phyloP scores from a whole-genome alignment of 2,797 vertebrate species.

The Hozukius guyotensis region DNA sequence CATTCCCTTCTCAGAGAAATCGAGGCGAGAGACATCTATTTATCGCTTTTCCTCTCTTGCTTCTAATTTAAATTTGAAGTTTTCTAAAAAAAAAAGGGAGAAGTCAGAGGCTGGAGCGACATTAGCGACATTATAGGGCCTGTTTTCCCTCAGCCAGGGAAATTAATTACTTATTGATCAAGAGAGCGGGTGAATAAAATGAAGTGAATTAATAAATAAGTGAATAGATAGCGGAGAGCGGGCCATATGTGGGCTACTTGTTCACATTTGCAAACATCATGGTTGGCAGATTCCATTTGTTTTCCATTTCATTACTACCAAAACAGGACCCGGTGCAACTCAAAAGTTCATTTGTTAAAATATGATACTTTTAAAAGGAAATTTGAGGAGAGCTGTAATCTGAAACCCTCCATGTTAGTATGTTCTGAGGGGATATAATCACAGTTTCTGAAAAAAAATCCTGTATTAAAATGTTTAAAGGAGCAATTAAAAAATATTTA shows the following conservation, averaged over 20 bases:
- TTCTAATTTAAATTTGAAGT: slow-evolving; percentile 53
- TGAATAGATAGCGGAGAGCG: slow-evolving; percentile 67
- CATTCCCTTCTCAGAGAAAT: slow-evolving; percentile 19
- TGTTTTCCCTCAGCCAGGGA: slow-evolving; percentile 72
- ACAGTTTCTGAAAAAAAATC: not conserved
- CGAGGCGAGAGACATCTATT: slow-evolving; percentile 22
- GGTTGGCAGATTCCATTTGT: slow-evolving; percentile 76
- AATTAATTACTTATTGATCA: slow-evolving; percentile 88
- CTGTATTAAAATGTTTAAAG: slow-evolving; percentile 2
- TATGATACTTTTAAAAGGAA: not conserved
- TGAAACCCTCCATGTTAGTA: not conserved
- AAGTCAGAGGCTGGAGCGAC: slow-evolving; percentile 49
- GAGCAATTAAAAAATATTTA: slow-evolving; percentile 8
- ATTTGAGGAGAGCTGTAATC: not conserved
- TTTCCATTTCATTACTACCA: slow-evolving; percentile 69
- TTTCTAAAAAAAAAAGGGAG: slow-evolving; percentile 40
- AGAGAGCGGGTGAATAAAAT: slow-evolving; percentile 74
- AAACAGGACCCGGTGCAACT: slow-evolving; percentile 15
- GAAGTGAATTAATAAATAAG: slow-evolving; percentile 80
- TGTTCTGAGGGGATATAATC: not conserved
- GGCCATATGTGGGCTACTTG: slow-evolving; percentile 71
- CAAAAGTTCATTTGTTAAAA: slow-evolving; percentile 29
- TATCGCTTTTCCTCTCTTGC: slow-evolving; percentile 18
- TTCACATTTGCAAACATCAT: slow-evolving; percentile 75
- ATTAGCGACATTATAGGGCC: slow-evolving; percentile 62